Evolutionary conservation across 2,888 invertebrate genomes (phyloP).

Genomic region (Vanessa cardui): DNA sequence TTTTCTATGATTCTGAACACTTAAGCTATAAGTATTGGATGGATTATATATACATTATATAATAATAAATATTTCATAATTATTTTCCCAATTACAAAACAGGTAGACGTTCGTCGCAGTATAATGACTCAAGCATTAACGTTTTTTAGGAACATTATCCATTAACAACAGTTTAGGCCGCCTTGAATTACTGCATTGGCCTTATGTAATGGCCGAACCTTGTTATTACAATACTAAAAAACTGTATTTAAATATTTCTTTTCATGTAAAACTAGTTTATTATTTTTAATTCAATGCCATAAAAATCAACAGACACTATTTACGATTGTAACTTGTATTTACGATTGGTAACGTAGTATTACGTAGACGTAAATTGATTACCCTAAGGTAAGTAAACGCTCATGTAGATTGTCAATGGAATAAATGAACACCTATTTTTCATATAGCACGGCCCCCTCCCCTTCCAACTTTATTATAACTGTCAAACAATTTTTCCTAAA

Average conservation of each 20-base stretch:
- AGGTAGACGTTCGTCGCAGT: background rate
- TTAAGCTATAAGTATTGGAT: too few relatives aligned
- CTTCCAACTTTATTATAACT: too few relatives aligned
- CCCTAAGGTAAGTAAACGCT: too few relatives aligned
- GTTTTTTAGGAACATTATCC: background rate
- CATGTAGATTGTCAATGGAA: too few relatives aligned
- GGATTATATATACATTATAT: too few relatives aligned
- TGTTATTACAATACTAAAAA: constrained; percentile 1
- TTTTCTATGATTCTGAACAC: too few relatives aligned
- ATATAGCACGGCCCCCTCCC: too few relatives aligned
- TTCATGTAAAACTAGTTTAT: background rate
- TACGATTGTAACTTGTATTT: too few relatives aligned
- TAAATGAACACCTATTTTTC: too few relatives aligned
- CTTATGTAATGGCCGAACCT: constrained; percentile 8
- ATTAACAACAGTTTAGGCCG: constrained; percentile 1
- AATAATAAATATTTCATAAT: background rate
- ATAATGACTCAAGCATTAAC: background rate
- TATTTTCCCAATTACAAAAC: background rate
- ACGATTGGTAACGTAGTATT: too few relatives aligned
- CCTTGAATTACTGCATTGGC: constrained; percentile 6
- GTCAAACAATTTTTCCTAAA: too few relatives aligned
- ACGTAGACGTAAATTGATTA: too few relatives aligned
- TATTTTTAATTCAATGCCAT: background rate
- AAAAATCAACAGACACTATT: background rate
- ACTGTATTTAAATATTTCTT: constrained; percentile 27